Percentiles rank a stretch among this genome's conserved stretches.
Conservation (phyloP, 1,140 invertebrate species). For the Heliconius himera region DNA sequence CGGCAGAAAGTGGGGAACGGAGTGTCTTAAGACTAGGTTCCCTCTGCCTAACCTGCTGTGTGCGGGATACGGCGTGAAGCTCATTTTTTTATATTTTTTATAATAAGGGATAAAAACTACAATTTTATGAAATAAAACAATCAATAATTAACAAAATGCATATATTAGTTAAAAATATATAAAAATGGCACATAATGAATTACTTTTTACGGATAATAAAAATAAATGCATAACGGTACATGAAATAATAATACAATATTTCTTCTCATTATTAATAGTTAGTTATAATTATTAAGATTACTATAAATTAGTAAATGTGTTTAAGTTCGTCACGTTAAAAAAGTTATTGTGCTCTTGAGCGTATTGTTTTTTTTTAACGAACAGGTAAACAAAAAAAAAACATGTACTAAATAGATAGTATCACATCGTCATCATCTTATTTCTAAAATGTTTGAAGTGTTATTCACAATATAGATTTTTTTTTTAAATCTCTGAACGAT, state of each 20-base stretch:
- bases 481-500: no score
- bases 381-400: background rate
- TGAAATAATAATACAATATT: background rate
- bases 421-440: no score
- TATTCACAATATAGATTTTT: no score
- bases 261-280: background rate
- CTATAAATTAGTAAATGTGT: background rate
- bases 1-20: no score
- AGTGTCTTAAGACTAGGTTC: no score
- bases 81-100: no score
- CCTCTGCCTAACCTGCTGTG: no score
- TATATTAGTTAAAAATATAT: slow-evolving; percentile 36
- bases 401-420: no score
- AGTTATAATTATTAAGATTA: background rate
- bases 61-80: no score
- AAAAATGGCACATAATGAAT: slow-evolving; percentile 39
- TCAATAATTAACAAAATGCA: slow-evolving; percentile 31
- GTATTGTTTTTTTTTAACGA: background rate
- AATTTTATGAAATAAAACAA: slow-evolving; percentile 3
- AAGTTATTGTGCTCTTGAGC: background rate
- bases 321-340: background rate
- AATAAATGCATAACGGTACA: slow-evolving; percentile 47
- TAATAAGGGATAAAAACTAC: no score
- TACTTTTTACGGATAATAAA: slow-evolving; percentile 15
- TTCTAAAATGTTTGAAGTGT: no score